Evolutionary conservation across 2,113 vertebrate species (phyloP), one percentile per base, ranked within the genome.

Genomic region (Catharus bicknelli): DNA sequence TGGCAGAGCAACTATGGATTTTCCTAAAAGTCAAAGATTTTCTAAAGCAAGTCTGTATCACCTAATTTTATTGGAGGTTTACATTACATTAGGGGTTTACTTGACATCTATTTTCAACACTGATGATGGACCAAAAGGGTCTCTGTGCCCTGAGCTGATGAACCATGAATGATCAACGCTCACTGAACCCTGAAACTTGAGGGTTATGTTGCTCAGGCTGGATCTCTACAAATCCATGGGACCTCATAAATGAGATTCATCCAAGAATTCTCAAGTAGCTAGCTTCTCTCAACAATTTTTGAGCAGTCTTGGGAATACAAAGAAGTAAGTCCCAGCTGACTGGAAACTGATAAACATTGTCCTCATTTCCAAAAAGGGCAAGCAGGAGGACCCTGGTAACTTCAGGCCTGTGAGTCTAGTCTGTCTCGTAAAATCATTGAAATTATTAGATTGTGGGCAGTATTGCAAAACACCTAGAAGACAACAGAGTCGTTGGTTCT

Each of bases 401-500:
- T 27, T 10, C 9, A 50, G 14, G 7, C 8, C 66, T 43, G 11
- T 64, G 20, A 72, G 20, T 57, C 20, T 23, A 42, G 17, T 38
- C 38, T 18, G 13, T 12, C 30, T 17, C 11, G 13, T 55, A 48
- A 63, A 72, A 63, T 27, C 7, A 50, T 13, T 36, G 32, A 38
- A 50, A 50, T 27, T 0, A 32, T 36, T 30, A 27, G 4, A 48
- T 48, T 50, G 20, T 80, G 43, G 21, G 20, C 32, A 30, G 7
- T 42, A 36, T 18, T 57, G 17, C 32, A 72, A 32, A 72, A 72
- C 16, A 64, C 21, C 16, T 48, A 17, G 23, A 50, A 40, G 11
- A 48, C n/a, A 62, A 29, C 10, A 26, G 7, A 32, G 11, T 13
- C 0, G 0, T 32, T 57, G 10, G 3, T 50, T 55, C 26, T 26